Base-by-base conservation (phyloP, 2,113 vertebrate species). In the Todiramphus saurophagus region DNA sequence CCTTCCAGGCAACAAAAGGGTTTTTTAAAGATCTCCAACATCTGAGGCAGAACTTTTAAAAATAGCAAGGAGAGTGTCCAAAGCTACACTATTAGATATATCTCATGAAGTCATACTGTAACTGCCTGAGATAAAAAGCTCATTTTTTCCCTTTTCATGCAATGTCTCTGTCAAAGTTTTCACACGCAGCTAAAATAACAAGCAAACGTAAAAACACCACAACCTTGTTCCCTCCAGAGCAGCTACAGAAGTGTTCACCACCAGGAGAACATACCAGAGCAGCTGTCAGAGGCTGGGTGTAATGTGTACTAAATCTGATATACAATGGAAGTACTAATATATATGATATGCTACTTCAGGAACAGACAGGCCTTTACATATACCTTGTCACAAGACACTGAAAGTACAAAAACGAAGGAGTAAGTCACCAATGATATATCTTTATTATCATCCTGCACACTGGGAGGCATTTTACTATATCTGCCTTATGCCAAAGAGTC, bases 231-330 rank as follows among this genome's bases (percentile, higher is more conserved):
- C 10, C 83, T 56, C 24, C 1, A 0, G 13, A 35, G 21, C 6
- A 50, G 25, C 17, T 68, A 12, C 0, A 58, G 53, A 53, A 63
- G 37, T 25, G 56, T 64, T 56, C 59, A n/a, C 13, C 28, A 44
- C 4, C 17, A 53, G 14, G 7, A 43, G 3, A 8, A 72, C 5
- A 15, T 7, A n/a, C 13, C n/a, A 87, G 46, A 66, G 23, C 5
- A 68, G 15, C 8, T 68, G 14, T 43, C 53, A 53, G 27, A 0
- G 0, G 5, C 23, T 59, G 43, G 9, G 9, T 1, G 1, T 16
- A 74, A 24, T 41, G 3, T 41, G 30, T 24, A 20, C 50, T 19
- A 7, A 46, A 67, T 35, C 43, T 70, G 25, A 70, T 39, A n/a
- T 16, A 62, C 31, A 83, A 43, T 43, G 41, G 9, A 78, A n/a